Evolutionary conservation across 2,888 invertebrate species (phyloP).

Genomic region (Tetragnatha montana): DNA sequence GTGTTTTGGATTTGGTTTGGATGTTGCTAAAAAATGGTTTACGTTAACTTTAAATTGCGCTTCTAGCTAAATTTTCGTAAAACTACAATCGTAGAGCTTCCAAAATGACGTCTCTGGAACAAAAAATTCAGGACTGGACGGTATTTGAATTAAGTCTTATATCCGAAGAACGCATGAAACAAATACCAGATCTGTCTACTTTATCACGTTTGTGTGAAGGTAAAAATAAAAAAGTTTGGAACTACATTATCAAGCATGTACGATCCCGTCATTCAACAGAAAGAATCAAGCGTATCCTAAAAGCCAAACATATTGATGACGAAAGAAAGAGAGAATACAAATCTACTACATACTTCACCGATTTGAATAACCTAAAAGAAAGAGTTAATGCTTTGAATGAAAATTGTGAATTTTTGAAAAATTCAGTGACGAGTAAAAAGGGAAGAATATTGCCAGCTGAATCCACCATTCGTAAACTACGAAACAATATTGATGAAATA

Average conservation of each 20-base stretch:
- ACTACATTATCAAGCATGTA: conserved; percentile 22
- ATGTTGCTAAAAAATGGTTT: too few relatives aligned
- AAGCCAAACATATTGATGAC: not conserved
- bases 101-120: conserved; percentile 6
- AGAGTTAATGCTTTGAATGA: not conserved
- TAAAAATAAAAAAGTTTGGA: conserved; percentile 36
- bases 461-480: not conserved
- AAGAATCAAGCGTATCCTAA: conserved; percentile 3
- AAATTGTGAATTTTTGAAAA: conserved; percentile 3
- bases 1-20: not conserved
- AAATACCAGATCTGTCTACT: not conserved
- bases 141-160: conserved; percentile 14
- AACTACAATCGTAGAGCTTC: not conserved
- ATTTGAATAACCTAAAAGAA: not conserved
- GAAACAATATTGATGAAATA: not conserved
- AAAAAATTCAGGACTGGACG: conserved; percentile 19
- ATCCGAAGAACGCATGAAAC: conserved; percentile 8
- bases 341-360: not conserved
- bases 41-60: too few relatives aligned
- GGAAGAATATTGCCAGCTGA: not conserved
- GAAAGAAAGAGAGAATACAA: not conserved
- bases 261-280: not conserved
- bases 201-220: not conserved
- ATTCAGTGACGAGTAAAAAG: not conserved
- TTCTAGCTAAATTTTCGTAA: too few relatives aligned